Evolutionary conservation across 2,113 vertebrate species (phyloP).

Genomic region (Butorides virescens): DNA sequence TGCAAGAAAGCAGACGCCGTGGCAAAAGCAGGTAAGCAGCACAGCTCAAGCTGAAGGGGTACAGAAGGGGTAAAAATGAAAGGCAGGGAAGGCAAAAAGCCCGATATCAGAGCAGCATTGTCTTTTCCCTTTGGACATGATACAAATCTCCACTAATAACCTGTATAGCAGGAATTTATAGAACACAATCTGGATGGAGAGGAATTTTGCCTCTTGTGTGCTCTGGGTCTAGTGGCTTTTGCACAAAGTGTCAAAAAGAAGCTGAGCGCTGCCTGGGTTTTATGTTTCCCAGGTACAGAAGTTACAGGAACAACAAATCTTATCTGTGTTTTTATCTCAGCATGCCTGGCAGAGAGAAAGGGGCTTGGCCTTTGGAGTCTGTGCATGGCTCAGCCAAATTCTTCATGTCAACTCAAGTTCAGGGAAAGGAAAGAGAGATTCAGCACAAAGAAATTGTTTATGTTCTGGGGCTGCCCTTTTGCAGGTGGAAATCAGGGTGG

Average conservation of each 20-base stretch:
- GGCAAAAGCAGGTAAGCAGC: neutral
- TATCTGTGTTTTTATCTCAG: constrained; percentile 35
- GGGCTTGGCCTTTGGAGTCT: constrained; percentile 5
- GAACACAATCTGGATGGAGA: neutral
- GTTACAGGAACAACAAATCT: neutral
- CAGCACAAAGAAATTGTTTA: constrained; percentile 1
- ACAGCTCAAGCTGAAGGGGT: neutral
- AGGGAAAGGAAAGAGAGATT: constrained; percentile 7
- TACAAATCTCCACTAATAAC: neutral
- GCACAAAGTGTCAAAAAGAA: neutral
- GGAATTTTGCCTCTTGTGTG: neutral
- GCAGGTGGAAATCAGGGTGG: neutral
- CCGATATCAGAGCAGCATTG: neutral
- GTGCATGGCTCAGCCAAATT: neutral
- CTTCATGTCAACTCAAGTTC: constrained; percentile 24
- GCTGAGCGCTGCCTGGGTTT: neutral
- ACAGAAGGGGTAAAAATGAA: neutral
- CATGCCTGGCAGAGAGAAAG: neutral
- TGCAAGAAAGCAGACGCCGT: neutral
- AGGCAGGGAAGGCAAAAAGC: neutral
- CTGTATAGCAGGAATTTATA: neutral
- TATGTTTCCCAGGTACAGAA: constrained; percentile 24
- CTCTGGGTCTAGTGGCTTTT: neutral
- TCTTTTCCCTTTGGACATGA: neutral
- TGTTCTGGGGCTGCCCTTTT: neutral